phyloP scores from a whole-genome alignment of 2,113 vertebrate genomes.

The Montifringilla adamsi region DNA sequence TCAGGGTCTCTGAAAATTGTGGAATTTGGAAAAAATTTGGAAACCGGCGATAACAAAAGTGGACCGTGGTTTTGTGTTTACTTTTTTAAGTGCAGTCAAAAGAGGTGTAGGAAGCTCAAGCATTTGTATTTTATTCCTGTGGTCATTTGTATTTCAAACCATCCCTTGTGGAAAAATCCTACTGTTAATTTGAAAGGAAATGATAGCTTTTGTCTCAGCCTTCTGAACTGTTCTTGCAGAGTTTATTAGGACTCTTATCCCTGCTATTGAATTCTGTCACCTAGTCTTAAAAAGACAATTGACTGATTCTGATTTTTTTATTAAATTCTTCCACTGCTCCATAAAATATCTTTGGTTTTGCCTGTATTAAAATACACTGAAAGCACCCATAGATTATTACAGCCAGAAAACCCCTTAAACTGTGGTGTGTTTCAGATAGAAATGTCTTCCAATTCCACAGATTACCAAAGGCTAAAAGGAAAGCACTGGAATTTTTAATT shows the following conservation, averaged over 20 bases:
- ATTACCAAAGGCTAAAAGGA: background rate
- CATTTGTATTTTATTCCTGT: background rate
- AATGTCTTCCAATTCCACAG: background rate
- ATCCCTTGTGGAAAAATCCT: background rate
- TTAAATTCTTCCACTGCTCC: conserved; percentile 1
- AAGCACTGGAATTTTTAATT: conserved; percentile 8
- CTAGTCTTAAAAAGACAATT: background rate
- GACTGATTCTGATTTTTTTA: conserved; percentile 22
- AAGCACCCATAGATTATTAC: background rate
- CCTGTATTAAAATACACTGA: conserved; percentile 1
- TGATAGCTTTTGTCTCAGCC: background rate
- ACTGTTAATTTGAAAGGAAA: background rate
- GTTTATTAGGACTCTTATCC: conserved; percentile 15
- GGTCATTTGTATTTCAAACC: background rate
- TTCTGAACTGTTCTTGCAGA: background rate
- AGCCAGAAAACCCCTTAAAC: background rate
- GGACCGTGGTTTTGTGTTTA: background rate
- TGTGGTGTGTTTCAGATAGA: background rate
- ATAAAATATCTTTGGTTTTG: conserved; percentile 14
- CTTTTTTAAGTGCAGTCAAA: background rate
- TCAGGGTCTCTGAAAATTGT: background rate
- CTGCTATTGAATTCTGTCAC: background rate
- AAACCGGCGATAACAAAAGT: background rate
- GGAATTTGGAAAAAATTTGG: background rate
- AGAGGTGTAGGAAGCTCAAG: background rate